Percentiles rank a stretch among this genome's conserved stretches.
These are phyloP conservation scores for Dendrolimus houi DNA, from an alignment of 2,888 invertebrate species.

Conservation along the genomic window DNA sequence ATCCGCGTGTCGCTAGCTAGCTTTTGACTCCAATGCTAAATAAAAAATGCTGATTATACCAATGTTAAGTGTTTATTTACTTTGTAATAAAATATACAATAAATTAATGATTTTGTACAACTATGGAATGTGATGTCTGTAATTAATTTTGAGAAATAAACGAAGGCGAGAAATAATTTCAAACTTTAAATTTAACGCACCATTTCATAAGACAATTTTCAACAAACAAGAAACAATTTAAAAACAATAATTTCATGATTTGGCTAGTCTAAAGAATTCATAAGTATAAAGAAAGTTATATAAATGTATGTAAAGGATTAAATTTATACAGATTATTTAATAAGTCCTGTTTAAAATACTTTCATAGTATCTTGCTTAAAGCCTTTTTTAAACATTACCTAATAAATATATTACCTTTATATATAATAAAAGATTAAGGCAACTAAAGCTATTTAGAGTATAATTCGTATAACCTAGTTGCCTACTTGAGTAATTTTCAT, in stretches of 20 bases:
- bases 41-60: no score
- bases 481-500: no score
- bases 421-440: neutral
- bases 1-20: no score
- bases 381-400: neutral
- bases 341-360: neutral
- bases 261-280: slow-evolving; percentile 6
- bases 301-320: neutral
- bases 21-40: no score
- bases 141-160: slow-evolving; percentile 34
- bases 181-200: slow-evolving; percentile 26
- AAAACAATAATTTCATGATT: slow-evolving; percentile 10
- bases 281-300: slow-evolving; percentile 1
- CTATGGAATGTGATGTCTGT: slow-evolving; percentile 65
- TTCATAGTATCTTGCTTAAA: neutral
- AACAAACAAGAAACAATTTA: slow-evolving; percentile 5
- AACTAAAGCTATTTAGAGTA: neutral
- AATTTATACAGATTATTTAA: neutral
- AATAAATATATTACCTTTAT: neutral
- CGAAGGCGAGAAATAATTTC: slow-evolving; percentile 10
- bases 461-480: neutral
- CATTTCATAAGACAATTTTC: slow-evolving; percentile 39
- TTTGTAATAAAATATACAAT: slow-evolving; percentile 4
- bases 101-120: slow-evolving; percentile 39
- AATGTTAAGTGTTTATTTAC: no score